phyloP scores from a whole-genome alignment of 1,140 invertebrate genomes.

The Helicoverpa zea region DNA sequence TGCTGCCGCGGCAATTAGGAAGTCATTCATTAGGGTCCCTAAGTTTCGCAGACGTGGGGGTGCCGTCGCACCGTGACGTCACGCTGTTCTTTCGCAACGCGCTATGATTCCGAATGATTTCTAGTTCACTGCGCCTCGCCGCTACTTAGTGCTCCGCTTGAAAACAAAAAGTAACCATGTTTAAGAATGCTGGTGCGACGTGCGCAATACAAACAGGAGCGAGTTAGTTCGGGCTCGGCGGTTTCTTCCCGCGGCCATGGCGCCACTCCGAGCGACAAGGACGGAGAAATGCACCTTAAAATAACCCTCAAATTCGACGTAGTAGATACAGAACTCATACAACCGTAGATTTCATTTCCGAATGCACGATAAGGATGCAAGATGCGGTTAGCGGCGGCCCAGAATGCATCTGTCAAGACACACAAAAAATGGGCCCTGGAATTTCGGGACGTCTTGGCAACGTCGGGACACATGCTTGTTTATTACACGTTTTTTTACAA shows the following conservation, averaged over 20 bases:
- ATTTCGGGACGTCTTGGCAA: constrained; percentile 82
- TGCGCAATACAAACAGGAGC: constrained; percentile 78
- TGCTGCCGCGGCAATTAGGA: constrained; percentile 85
- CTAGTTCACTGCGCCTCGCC: constrained; percentile 59
- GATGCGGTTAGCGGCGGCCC: constrained; percentile 82
- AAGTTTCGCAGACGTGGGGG: constrained; percentile 86
- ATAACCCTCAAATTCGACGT: constrained; percentile 81
- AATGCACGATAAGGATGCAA: constrained; percentile 81
- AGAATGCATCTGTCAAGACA: constrained; percentile 85
- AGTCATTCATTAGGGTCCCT: constrained; percentile 86
- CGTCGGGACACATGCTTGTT: constrained; percentile 78
- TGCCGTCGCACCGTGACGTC: constrained; percentile 80
- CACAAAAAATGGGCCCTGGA: constrained; percentile 83
- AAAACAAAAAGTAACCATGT: constrained; percentile 74
- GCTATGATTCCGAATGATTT: constrained; percentile 57
- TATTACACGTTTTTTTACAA: constrained; percentile 81
- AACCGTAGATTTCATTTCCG: constrained; percentile 76
- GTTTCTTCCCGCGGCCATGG: constrained; percentile 69
- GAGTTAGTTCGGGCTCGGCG: constrained; percentile 61
- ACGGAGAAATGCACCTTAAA: constrained; percentile 77
- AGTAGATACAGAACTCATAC: constrained; percentile 62
- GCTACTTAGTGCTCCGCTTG: constrained; percentile 48
- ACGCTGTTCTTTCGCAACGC: constrained; percentile 71
- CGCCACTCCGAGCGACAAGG: constrained; percentile 77
- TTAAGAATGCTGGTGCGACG: constrained; percentile 68